Conservation (phyloP, 1,140 invertebrate genomes). For the Chelonus insularis region DNA sequence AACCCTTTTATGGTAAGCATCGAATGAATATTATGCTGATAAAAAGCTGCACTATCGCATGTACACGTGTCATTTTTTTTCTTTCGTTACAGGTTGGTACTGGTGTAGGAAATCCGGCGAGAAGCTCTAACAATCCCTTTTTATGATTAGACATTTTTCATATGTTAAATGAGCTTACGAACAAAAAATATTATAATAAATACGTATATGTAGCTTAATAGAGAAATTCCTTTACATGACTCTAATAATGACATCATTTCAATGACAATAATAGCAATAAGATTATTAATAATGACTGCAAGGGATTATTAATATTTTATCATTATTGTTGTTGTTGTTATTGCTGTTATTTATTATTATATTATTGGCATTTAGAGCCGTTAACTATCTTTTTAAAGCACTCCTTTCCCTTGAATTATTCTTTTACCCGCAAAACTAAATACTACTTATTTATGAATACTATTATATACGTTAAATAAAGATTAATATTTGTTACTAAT, state of each 20-base stretch:
- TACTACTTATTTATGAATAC: slow-evolving; percentile 56
- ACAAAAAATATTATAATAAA: slow-evolving; percentile 48
- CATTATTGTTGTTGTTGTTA: no score
- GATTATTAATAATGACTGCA: no score
- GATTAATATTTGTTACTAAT: slow-evolving; percentile 58
- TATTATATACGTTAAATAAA: slow-evolving; percentile 54
- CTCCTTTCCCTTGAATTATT: slow-evolving; percentile 34
- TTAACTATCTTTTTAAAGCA: neutral
- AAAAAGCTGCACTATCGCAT: neutral
- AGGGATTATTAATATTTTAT: no score
- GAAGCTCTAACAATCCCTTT: slow-evolving; percentile 59
- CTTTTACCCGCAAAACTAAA: slow-evolving; percentile 47
- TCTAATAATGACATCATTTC: no score
- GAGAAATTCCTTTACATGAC: neutral
- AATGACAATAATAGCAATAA: no score
- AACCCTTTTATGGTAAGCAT: slow-evolving; percentile 56
- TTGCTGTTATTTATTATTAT: no score
- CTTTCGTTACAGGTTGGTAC: slow-evolving; percentile 50
- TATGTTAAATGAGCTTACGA: slow-evolving; percentile 37
- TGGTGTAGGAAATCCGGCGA: slow-evolving; percentile 51
- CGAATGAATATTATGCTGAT: slow-evolving; percentile 17
- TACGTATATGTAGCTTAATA: slow-evolving; percentile 26
- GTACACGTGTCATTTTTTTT: slow-evolving; percentile 4
- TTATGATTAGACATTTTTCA: slow-evolving; percentile 52
- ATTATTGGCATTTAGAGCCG: no score